phyloP scores from a whole-genome alignment of 2,113 vertebrate genomes.

The Tenrec ecaudatus region DNA sequence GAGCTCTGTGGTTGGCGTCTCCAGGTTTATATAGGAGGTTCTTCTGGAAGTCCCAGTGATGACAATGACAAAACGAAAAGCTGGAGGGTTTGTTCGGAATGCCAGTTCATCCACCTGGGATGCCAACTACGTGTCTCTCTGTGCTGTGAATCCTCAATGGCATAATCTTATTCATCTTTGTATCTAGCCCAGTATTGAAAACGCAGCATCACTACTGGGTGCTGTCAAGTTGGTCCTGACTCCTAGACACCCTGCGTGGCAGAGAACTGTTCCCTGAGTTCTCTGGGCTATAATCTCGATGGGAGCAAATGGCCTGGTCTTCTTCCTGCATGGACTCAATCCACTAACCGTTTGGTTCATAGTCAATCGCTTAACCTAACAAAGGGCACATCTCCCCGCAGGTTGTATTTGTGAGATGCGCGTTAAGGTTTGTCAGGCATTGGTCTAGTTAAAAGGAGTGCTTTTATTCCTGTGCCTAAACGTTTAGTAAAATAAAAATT shows the following conservation, averaged over 20 bases:
- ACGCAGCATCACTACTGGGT: background rate
- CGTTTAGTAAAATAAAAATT: background rate
- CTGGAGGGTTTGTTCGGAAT: background rate
- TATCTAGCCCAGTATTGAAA: slow-evolving; percentile 17
- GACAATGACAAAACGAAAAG: background rate
- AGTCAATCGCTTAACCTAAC: background rate
- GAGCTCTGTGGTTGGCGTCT: background rate
- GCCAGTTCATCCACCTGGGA: background rate
- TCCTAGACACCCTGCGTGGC: background rate
- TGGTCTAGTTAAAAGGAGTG: background rate
- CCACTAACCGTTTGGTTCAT: background rate
- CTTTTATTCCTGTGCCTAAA: slow-evolving; percentile 5
- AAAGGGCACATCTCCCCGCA: background rate
- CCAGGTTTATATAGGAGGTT: background rate
- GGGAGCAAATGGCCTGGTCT: background rate
- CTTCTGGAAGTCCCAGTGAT: too few species aligned
- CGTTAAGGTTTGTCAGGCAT: background rate
- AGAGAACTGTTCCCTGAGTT: background rate
- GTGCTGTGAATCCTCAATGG: background rate
- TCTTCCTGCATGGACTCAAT: background rate
- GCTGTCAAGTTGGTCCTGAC: background rate
- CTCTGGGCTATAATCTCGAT: background rate
- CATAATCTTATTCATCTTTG: background rate
- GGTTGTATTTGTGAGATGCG: slow-evolving; percentile 24
- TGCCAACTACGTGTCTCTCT: slow-evolving; percentile 13